These are phyloP conservation scores for Pachypeltis micranthus DNA, from an alignment of 1,140 invertebrate genomes.

Conservation along the genomic window DNA sequence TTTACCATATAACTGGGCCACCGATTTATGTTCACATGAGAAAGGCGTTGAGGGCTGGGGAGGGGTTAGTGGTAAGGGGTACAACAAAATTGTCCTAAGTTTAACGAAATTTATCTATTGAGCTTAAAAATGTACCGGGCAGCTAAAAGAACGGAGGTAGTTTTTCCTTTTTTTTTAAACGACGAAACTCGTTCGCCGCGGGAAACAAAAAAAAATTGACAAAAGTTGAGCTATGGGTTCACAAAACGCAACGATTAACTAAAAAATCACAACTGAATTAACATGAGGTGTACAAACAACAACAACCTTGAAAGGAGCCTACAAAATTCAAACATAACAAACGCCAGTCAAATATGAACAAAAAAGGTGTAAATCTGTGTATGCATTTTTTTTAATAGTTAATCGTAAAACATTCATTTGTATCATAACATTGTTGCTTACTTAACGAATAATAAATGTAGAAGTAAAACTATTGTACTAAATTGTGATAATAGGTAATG, in stretches of 20 bases:
- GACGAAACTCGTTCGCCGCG: too few species aligned
- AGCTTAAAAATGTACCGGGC: not conserved
- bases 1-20: conserved; percentile 6
- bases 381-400: conserved; percentile 10
- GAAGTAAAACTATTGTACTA: conserved; percentile 20
- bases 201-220: not conserved
- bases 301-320: not conserved
- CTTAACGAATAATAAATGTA: conserved; percentile 18
- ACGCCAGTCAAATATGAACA: not conserved
- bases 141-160: not conserved
- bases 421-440: conserved; percentile 20
- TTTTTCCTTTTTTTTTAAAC: not conserved
- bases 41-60: not conserved
- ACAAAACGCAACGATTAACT: conserved; percentile 11
- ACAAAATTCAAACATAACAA: conserved; percentile 5
- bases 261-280: conserved; percentile 10
- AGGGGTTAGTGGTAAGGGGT: too few species aligned
- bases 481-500: not conserved
- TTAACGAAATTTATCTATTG: not conserved
- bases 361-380: conserved; percentile 4
- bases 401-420: conserved; percentile 21
- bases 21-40: not conserved
- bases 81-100: not conserved
- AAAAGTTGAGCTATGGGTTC: not conserved
- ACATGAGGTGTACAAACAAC: not conserved